These are phyloP conservation scores for Apamea monoglypha DNA, from an alignment of 2,888 invertebrate species.

Conservation along the genomic window DNA sequence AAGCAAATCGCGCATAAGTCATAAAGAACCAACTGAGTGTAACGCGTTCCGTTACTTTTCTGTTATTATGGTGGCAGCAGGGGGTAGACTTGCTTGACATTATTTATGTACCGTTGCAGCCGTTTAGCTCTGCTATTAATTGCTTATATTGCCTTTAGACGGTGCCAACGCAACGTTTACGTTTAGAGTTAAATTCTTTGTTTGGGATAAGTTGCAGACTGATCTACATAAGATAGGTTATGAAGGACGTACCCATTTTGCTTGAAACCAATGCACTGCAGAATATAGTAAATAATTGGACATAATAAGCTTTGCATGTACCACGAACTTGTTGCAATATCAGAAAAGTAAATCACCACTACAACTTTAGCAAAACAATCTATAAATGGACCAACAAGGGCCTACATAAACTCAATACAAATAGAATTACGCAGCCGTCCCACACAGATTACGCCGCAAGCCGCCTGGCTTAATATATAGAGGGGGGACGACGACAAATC, in stretches of 20 bases:
- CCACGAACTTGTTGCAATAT: not conserved
- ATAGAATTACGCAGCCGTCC: conserved; percentile 41
- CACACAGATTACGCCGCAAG: conserved; percentile 37
- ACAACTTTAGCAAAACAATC: conserved; percentile 9
- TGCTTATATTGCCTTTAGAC: conserved; percentile 41
- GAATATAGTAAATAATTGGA: not conserved
- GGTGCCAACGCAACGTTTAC: conserved; percentile 18
- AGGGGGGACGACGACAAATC: conserved; percentile 45
- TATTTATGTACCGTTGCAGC: conserved; percentile 57
- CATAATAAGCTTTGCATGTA: not conserved
- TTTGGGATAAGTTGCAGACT: not conserved
- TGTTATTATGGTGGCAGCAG: conserved; percentile 46
- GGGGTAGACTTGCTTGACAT: conserved; percentile 43
- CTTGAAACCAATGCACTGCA: not conserved
- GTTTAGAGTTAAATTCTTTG: not conserved
- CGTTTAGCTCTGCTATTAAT: conserved; percentile 56
- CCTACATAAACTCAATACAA: conserved; percentile 22
- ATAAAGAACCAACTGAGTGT: conserved; percentile 59
- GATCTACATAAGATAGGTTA: not conserved
- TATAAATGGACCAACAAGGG: conserved; percentile 27
- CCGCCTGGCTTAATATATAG: conserved; percentile 44
- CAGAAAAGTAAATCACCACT: conserved; percentile 6
- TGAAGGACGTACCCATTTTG: not conserved
- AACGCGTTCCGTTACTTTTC: conserved; percentile 53
- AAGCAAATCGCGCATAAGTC: conserved; percentile 37